Base-by-base conservation (phyloP, 2,888 invertebrate genomes). In the Polia nebulosa region DNA sequence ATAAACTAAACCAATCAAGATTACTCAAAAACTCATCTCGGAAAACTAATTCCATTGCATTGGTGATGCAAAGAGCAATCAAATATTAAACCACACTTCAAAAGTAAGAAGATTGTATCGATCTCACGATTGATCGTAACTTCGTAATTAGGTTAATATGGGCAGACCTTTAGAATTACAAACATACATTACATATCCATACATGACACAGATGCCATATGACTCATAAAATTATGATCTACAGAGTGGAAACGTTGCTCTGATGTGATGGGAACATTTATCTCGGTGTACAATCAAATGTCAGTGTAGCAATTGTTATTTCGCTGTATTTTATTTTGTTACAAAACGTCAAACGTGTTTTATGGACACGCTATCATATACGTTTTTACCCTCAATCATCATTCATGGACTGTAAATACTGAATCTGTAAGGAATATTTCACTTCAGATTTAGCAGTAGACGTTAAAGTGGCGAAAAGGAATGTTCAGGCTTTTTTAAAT, bases 181-280 rank as follows among this genome's bases (percentile, higher is more conserved):
- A 44, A 67, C 29, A 55, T 45, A 49, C 20, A 25, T 27, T 34
- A 6, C 9, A 36, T 53, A n/a, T 39, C 41, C 41, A 45, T 69
- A 51, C 5, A 60, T 51, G 80, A 61, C 57, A 80, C 81, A 80
- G 81, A 76, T 76, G 60, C 27, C 17, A 11, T 39, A 68, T 80
- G 71, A 76, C 34, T 80, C 76, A 76, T 70, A 52, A 17, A 76
- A 25, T 76, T 25, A 53, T 65, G n/a, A 32, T 55, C 36, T 13
- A 36, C 25, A 51, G 22, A 75, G 22, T 49, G 32, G 80, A 55
- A 75, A 53, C n/a, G 27, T 11, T 20, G 55, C 22, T 55, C n/a
- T 63, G 62, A 58, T 63, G 47, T 52, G n/a, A 13, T 64, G 58
- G 44, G 53, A 58, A 79, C 20, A 58, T 75, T 45, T 29, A 56